Conservation (phyloP, 2,113 vertebrate genomes). For the Zonotrichia leucophrys region DNA sequence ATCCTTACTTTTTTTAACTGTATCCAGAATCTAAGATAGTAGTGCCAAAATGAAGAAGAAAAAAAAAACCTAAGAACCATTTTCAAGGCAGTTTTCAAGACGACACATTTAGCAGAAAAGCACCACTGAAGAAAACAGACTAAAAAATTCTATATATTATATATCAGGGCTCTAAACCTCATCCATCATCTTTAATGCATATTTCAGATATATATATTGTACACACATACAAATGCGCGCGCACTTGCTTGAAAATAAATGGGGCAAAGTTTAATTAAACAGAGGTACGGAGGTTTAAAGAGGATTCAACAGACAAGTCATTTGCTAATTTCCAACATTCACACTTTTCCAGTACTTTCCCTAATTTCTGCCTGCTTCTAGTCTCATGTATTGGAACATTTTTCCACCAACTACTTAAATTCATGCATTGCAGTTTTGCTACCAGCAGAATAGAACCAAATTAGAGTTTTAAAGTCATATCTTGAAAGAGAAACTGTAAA, state of each 20-base stretch:
- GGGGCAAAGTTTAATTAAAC: conserved; percentile 56
- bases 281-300: conserved; percentile 50
- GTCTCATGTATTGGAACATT: conserved; percentile 47
- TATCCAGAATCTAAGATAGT: neutral
- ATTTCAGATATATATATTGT: conserved; percentile 47
- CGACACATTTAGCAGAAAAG: conserved; percentile 62
- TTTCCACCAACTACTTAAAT: conserved; percentile 53
- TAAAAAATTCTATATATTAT: conserved; percentile 34
- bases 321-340: conserved; percentile 64
- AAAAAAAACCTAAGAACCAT: conserved; percentile 34
- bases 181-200: conserved; percentile 69
- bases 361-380: conserved; percentile 66
- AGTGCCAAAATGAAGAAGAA: conserved; percentile 3
- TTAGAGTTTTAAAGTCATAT: conserved; percentile 41
- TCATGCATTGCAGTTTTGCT: conserved; percentile 46
- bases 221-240: conserved; percentile 52
- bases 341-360: conserved; percentile 49
- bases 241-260: conserved; percentile 65
- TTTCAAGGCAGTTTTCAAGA: conserved; percentile 71
- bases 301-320: conserved; percentile 67
- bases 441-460: conserved; percentile 40
- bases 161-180: conserved; percentile 64
- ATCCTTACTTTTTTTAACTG: neutral
- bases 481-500: conserved; percentile 47
- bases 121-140: conserved; percentile 67